Evolutionary conservation across 2,888 invertebrate species (phyloP), one percentile per base, ranked within the genome.

Genomic region (Leptopilina syphax): DNA sequence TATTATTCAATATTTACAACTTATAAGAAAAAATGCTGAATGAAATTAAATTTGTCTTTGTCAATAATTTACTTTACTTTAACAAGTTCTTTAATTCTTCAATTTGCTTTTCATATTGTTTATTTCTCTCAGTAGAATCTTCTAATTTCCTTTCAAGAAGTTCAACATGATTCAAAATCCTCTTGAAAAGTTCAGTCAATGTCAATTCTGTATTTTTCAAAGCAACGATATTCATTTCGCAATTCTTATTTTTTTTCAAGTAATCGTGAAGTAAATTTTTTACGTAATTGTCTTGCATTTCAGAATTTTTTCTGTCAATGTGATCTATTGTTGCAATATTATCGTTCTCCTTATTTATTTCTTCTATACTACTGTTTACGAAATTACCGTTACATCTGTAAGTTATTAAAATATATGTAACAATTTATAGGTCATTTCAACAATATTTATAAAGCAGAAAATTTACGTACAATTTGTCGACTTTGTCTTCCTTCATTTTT

Each of bases 151-250:
- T 27, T n/a, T 73, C 73, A 5, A 73, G 57, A 57, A 57, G 54
- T 73, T 73, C 73, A 34, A 73, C 57, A 73, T 73, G 57, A 73
- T 73, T 73, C 41, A 73, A 57, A 1, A 57, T 57, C 1, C 57
- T 73, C 57, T 57, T 54, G 13, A 73, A n/a, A 9, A 73, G 73
- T 9, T 57, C 34, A 18, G 1, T 41, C n/a, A 73, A 57, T n/a
- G 13, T 73, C 7, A n/a, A 41, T 27, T 73, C 57, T 9, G 54
- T 57, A 57, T 34, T 57, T 54, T 57, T 57, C 54, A 57, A 34
- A 41, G 57, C 54, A 27, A 54, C 57, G 9, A 50, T 2, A 13
- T 73, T 54, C 6, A 73, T 27, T 34, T 73, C 34, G 5, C n/a
- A 27, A n/a, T 34, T 34, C 13, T 60, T n/a, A 34, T 73, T 73